These are phyloP conservation scores for Cephus pulcher DNA, from an alignment of 2,888 invertebrate genomes.

Conservation along the genomic window DNA sequence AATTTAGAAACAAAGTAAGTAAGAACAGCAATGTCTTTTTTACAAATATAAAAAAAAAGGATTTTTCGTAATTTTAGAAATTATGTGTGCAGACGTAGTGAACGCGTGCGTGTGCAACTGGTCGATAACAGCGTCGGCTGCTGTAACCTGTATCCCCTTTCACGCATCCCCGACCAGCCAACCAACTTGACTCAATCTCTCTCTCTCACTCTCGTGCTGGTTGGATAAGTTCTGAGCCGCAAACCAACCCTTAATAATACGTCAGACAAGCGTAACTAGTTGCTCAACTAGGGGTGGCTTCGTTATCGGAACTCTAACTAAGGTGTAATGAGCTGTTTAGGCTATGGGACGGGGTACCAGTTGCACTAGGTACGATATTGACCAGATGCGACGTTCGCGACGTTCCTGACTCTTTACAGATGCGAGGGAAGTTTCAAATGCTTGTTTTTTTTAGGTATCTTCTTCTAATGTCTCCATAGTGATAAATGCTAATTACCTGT, in stretches of 20 bases:
- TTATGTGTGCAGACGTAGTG: slow-evolving; percentile 27
- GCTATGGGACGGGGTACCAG: neutral
- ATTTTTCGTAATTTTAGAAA: neutral
- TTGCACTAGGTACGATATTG: slow-evolving; percentile 22
- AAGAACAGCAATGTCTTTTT: neutral
- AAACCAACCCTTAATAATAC: slow-evolving; percentile 24
- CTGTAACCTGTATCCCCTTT: slow-evolving; percentile 44
- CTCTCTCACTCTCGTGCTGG: neutral
- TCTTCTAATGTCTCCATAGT: neutral
- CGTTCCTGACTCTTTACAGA: neutral
- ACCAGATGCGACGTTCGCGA: slow-evolving; percentile 10
- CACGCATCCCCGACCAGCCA: slow-evolving; percentile 35
- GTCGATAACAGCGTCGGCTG: slow-evolving; percentile 57
- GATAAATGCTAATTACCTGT: neutral
- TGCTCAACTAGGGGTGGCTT: slow-evolving; percentile 22
- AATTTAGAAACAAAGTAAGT: no score
- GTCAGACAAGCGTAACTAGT: slow-evolving; percentile 23
- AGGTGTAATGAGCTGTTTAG: neutral
- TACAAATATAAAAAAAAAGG: neutral
- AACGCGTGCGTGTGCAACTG: slow-evolving; percentile 43
- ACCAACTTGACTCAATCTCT: slow-evolving; percentile 8
- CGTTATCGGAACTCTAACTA: slow-evolving; percentile 22
- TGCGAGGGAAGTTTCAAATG: neutral
- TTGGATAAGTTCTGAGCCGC: slow-evolving; percentile 7
- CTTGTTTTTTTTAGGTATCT: neutral